Evolutionary conservation across 2,113 vertebrate genomes (phyloP).

Genomic region (Paralichthys olivaceus): DNA sequence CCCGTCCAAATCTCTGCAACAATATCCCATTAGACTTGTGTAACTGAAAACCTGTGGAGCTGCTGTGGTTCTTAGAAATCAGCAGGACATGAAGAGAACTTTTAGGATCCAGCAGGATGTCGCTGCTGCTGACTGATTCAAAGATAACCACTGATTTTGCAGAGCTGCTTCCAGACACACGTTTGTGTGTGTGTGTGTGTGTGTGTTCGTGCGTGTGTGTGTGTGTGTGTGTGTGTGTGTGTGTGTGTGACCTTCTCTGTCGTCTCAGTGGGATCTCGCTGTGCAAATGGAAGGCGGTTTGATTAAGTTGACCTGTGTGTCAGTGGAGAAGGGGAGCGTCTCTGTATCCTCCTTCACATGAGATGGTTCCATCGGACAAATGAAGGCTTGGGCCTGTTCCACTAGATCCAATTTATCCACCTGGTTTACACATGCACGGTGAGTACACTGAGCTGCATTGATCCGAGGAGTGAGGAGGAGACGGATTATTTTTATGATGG

Average conservation of each 20-base stretch:
- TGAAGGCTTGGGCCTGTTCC: background rate
- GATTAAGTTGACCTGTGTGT: conserved; percentile 68
- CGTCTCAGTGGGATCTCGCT: conserved; percentile 38
- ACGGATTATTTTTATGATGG: background rate
- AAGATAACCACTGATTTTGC: conserved; percentile 24
- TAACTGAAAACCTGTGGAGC: too few relatives aligned
- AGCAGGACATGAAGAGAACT: background rate
- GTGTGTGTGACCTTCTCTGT: conserved; percentile 53
- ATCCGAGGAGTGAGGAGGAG: conserved; percentile 1
- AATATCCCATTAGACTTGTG: too few relatives aligned
- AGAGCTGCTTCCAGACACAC: conserved; percentile 9
- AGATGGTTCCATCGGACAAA: conserved; percentile 24
- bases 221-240: conserved; percentile 8
- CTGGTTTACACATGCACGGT: background rate
- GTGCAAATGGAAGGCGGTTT: conserved; percentile 63
- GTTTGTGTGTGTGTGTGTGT: conserved; percentile 15
- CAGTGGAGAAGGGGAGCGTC: conserved; percentile 34
- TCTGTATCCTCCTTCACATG: conserved; percentile 32
- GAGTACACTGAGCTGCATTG: background rate
- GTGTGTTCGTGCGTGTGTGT: conserved; percentile 8
- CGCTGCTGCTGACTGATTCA: conserved; percentile 24
- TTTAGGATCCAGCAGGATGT: background rate
- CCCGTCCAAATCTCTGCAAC: too few relatives aligned
- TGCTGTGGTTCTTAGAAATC: background rate
- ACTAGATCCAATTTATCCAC: background rate